Conservation (phyloP, 2,888 invertebrate genomes). For the Stenodema calcarata region DNA sequence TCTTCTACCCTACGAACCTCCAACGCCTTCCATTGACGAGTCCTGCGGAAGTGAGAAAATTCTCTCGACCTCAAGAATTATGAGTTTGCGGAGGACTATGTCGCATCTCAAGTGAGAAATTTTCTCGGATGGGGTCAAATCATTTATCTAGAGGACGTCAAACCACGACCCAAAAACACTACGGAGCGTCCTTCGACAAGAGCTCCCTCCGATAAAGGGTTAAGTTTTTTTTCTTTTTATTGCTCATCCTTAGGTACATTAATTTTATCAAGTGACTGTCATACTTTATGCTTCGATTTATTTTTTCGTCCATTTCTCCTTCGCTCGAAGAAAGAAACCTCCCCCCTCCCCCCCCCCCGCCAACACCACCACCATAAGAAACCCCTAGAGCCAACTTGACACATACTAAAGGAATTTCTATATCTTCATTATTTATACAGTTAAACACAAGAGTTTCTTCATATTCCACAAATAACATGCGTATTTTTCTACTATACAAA, state of each 20-base stretch:
- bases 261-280: background rate
- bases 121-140: background rate
- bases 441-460: background rate
- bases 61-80: background rate
- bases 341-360: too few species aligned
- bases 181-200: background rate
- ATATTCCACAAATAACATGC: too few species aligned
- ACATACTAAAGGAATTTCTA: too few species aligned
- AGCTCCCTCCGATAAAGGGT: background rate
- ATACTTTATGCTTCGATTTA: background rate
- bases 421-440: background rate
- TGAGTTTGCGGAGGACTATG: background rate
- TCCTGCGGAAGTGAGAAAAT: background rate
- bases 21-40: too few species aligned
- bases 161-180: background rate
- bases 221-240: background rate
- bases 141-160: constrained; percentile 28
- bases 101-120: constrained; percentile 25
- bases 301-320: background rate
- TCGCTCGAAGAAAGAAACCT: background rate
- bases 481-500: too few species aligned
- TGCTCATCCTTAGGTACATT: background rate
- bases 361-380: too few species aligned
- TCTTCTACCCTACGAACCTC: too few species aligned
- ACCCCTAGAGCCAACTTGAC: too few species aligned